Conservation (phyloP, 2,797 vertebrate species). For the Tamandua tetradactyla region DNA sequence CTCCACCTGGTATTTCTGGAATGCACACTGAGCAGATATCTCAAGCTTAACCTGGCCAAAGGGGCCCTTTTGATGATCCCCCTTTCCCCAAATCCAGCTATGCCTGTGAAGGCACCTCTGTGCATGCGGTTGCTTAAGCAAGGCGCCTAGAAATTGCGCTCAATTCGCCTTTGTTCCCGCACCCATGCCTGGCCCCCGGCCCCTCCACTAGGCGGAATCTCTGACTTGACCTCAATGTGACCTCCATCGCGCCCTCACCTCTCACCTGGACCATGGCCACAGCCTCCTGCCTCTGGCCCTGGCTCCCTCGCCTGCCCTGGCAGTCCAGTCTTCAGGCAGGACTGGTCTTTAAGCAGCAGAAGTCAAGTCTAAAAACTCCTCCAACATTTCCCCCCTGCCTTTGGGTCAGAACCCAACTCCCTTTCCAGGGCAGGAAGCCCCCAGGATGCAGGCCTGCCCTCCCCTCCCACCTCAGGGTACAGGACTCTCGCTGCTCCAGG, state of each 20-base stretch:
- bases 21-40: not conserved
- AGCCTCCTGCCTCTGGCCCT: not conserved
- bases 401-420: not conserved
- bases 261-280: not conserved
- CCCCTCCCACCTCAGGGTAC: too few species aligned
- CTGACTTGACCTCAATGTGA: not conserved
- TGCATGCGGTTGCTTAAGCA: not conserved
- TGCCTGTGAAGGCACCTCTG: not conserved
- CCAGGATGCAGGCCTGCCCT: fast-evolving
- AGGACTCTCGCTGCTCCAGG: not conserved
- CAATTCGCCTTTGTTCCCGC: not conserved
- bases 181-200: not conserved
- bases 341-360: not conserved
- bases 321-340: not conserved
- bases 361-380: not conserved
- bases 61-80: not conserved
- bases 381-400: not conserved
- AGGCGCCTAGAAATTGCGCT: not conserved
- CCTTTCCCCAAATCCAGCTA: not conserved
- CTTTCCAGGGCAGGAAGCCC: not conserved
- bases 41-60: not conserved
- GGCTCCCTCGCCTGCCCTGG: not conserved
- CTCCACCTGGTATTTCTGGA: not conserved
- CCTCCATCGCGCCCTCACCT: not conserved
- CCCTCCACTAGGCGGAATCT: not conserved